phyloP scores from a whole-genome alignment of 2,888 invertebrate genomes.

The Zhuqinia jingwanae region DNA sequence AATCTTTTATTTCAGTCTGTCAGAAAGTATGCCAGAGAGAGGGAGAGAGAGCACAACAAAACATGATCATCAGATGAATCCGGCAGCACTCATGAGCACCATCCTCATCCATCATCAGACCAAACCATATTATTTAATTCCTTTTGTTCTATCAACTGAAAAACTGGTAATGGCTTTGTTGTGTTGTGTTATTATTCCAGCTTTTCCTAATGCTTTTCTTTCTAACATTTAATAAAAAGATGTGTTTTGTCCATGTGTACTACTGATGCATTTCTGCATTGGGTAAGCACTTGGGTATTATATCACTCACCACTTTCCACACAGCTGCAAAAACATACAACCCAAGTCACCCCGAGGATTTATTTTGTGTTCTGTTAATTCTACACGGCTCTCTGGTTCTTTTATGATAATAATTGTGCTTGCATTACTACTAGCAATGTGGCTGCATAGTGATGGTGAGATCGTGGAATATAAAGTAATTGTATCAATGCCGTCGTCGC shows the following conservation, averaged over 20 bases:
- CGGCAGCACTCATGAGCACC: neutral
- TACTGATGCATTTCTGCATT: neutral
- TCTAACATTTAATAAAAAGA: neutral
- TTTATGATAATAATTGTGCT: slow-evolving; percentile 27
- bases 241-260: neutral
- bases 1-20: neutral
- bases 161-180: slow-evolving; percentile 32
- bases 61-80: too few species aligned
- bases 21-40: neutral
- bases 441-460: neutral
- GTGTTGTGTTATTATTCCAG: slow-evolving; percentile 8
- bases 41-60: too few species aligned
- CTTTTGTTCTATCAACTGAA: slow-evolving; percentile 18
- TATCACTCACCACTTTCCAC: neutral
- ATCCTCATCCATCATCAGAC: neutral
- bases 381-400: neutral
- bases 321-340: neutral
- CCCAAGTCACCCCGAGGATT: slow-evolving; percentile 9
- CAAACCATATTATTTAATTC: neutral
- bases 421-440: neutral
- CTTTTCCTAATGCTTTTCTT: slow-evolving; percentile 8
- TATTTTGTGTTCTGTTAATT: slow-evolving; percentile 26
- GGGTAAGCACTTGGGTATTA: too few species aligned
- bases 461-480: neutral
- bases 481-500: neutral